phyloP scores from a whole-genome alignment of 2,797 vertebrate species.

The Enteromius afrohamiltoni region DNA sequence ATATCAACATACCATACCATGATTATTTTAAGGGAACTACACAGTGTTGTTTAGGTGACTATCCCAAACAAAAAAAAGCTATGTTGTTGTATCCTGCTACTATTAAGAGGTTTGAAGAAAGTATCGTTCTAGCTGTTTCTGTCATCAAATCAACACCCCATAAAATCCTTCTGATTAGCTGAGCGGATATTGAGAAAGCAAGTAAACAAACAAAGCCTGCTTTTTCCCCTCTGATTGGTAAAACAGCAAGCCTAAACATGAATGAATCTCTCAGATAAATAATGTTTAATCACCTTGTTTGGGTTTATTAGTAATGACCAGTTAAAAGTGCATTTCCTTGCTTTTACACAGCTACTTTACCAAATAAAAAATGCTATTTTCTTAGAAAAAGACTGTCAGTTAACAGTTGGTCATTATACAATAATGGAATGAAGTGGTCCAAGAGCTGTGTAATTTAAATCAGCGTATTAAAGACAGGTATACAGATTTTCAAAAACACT shows the following conservation, averaged over 20 bases:
- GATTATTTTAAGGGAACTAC: background rate
- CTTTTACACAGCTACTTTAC: background rate
- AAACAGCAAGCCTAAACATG: background rate
- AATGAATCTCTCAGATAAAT: background rate
- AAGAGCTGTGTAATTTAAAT: background rate
- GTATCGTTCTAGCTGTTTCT: background rate
- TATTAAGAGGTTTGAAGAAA: background rate
- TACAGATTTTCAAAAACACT: background rate
- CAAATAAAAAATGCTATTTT: background rate
- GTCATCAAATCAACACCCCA: background rate
- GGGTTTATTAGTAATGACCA: background rate
- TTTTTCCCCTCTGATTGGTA: background rate
- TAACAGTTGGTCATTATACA: background rate
- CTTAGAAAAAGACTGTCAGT: background rate
- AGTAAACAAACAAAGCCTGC: conserved; percentile 2
- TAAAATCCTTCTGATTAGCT: conserved; percentile 7
- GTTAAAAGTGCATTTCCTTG: background rate
- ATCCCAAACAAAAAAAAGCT: background rate
- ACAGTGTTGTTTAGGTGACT: background rate
- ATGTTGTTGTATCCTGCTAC: background rate
- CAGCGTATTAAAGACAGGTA: background rate
- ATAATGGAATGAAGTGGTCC: background rate
- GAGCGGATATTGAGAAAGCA: conserved; percentile 4
- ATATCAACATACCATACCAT: background rate
- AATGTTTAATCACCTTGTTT: background rate